Percentiles rank a stretch among this genome's conserved stretches.
Evolutionary conservation across 1,140 invertebrate species (phyloP).

Genomic region (Tachypleus tridentatus): DNA sequence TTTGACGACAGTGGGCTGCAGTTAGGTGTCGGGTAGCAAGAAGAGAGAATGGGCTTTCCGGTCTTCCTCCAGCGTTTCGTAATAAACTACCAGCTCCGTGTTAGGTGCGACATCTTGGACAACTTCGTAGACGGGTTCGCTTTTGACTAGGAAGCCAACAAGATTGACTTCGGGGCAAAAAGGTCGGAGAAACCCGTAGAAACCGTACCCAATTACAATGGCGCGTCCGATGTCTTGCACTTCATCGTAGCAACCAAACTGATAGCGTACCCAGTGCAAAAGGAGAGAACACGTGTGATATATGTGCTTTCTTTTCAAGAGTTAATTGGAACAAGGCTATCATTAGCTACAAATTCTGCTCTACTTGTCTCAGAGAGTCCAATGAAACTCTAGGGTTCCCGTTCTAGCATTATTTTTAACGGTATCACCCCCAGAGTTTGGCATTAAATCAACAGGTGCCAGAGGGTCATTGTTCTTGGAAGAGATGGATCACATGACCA

Average conservation of each 20-base stretch:
- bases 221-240: slow-evolving; percentile 58
- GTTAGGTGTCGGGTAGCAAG: slow-evolving; percentile 12
- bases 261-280: slow-evolving; percentile 67
- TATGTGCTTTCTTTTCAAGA: too few species aligned
- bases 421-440: too few species aligned
- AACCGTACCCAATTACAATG: slow-evolving; percentile 94
- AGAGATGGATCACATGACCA: too few species aligned
- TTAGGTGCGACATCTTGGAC: slow-evolving; percentile 68
- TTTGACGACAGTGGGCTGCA: slow-evolving; percentile 19
- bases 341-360: too few species aligned
- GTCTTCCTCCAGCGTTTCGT: slow-evolving; percentile 30
- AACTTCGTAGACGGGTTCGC: slow-evolving; percentile 76
- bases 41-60: too few species aligned
- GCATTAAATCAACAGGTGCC: too few species aligned
- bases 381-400: too few species aligned
- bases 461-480: too few species aligned
- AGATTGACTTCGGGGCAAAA: slow-evolving; percentile 74
- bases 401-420: too few species aligned
- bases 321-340: too few species aligned
- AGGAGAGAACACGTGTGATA: slow-evolving; percentile 26
- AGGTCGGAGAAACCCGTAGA: slow-evolving; percentile 57
- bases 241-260: slow-evolving; percentile 81
- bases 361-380: too few species aligned
- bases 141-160: slow-evolving; percentile 39
- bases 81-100: slow-evolving; percentile 76